phyloP scores from a whole-genome alignment of 2,888 invertebrate species.

The Trichogramma dendrolimi region DNA sequence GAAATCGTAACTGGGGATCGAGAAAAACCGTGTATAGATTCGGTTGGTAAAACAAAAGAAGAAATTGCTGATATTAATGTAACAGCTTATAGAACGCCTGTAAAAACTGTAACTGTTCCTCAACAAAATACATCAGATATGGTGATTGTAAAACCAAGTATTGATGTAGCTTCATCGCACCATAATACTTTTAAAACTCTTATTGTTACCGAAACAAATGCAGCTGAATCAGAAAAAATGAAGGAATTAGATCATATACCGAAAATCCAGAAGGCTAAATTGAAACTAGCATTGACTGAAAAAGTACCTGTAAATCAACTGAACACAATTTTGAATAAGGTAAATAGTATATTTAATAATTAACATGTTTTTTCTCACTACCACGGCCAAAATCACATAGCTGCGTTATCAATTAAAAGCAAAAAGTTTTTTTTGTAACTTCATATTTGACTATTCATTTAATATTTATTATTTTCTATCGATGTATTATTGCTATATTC shows the following conservation, averaged over 20 bases:
- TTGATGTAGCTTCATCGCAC: slow-evolving; percentile 49
- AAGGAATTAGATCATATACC: slow-evolving; percentile 51
- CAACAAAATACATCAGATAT: slow-evolving; percentile 42
- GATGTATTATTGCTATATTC: too few species aligned
- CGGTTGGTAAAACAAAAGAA: slow-evolving; percentile 38
- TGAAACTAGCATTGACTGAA: slow-evolving; percentile 40
- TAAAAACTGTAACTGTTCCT: slow-evolving; percentile 53
- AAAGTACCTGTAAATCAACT: slow-evolving; percentile 43
- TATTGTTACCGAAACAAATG: slow-evolving; percentile 48
- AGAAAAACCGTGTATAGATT: slow-evolving; percentile 40
- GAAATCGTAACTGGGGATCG: slow-evolving; percentile 47
- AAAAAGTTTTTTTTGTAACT: too few species aligned
- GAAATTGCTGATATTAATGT: slow-evolving; percentile 47
- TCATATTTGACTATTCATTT: too few species aligned
- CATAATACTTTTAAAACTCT: slow-evolving; percentile 56
- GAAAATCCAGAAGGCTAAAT: slow-evolving; percentile 39
- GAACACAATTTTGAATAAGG: slow-evolving; percentile 38
- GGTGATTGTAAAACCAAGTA: slow-evolving; percentile 35
- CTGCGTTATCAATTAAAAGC: too few species aligned
- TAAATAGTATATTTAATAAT: slow-evolving; percentile 22
- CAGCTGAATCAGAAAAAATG: slow-evolving; percentile 53
- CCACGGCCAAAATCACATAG: too few species aligned
- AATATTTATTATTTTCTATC: too few species aligned
- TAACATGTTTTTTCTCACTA: background rate
- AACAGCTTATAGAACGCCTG: slow-evolving; percentile 52